These are phyloP conservation scores for Oplegnathus fasciatus DNA, from an alignment of 2,113 vertebrate genomes.

Conservation along the genomic window DNA sequence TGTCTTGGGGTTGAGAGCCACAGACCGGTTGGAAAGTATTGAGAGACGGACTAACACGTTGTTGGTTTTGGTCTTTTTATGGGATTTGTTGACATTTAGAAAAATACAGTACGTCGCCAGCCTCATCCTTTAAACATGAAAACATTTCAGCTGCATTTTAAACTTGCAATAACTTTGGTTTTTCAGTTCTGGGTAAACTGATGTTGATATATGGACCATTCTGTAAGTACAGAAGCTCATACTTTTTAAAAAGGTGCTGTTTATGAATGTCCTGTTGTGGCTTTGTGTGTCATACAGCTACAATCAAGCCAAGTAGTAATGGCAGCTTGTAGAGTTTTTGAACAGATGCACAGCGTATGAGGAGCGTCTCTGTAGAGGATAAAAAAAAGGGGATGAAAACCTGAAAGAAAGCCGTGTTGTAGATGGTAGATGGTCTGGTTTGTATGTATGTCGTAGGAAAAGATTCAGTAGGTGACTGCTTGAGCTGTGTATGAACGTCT, in stretches of 20 bases:
- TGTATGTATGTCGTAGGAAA: slow-evolving; percentile 1
- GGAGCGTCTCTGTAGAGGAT: neutral
- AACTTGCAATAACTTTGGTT: neutral
- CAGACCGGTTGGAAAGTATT: neutral
- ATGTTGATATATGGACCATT: slow-evolving; percentile 57
- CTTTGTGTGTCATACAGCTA: slow-evolving; percentile 4
- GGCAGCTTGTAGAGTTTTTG: neutral
- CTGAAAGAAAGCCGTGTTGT: neutral
- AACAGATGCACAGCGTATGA: neutral
- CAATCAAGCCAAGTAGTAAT: neutral
- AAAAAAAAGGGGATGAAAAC: neutral
- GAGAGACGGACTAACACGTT: neutral
- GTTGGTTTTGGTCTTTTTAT: neutral
- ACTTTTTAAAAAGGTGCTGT: neutral
- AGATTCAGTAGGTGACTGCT: neutral
- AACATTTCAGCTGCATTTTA: slow-evolving; percentile 23
- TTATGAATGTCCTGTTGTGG: neutral
- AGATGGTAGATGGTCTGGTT: neutral
- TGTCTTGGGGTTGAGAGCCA: neutral
- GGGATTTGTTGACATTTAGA: neutral
- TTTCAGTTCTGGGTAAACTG: neutral
- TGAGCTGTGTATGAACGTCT: neutral
- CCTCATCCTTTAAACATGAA: neutral
- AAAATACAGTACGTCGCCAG: neutral
- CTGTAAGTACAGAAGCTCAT: slow-evolving; percentile 8